phyloP scores from a whole-genome alignment of 2,797 vertebrate genomes.

The Acanthornis magna region DNA sequence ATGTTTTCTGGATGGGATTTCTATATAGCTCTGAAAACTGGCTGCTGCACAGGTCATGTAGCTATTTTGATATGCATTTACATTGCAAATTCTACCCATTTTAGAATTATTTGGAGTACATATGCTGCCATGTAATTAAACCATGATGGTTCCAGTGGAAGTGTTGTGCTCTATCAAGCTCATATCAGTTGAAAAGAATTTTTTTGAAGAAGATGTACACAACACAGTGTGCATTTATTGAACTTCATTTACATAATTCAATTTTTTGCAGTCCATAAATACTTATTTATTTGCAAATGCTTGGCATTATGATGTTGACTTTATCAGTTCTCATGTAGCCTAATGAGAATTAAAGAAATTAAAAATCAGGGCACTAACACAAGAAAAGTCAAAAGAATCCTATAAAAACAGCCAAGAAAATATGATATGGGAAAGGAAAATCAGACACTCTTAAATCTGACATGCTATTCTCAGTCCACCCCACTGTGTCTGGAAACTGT shows the following conservation, averaged over 20 bases:
- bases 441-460: background rate
- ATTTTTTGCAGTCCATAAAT: background rate
- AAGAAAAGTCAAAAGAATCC: background rate
- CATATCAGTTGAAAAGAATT: background rate
- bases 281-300: slow-evolving; percentile 7
- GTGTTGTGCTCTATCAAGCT: background rate
- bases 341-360: background rate
- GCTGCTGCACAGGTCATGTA: background rate
- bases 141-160: background rate
- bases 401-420: background rate
- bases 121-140: background rate
- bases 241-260: background rate
- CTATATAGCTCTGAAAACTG: background rate
- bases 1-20: background rate
- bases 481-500: background rate
- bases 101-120: background rate
- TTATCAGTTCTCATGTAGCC: background rate
- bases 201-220: background rate
- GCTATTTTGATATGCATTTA: slow-evolving; percentile 6
- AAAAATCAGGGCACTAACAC: background rate
- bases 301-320: background rate
- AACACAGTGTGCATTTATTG: background rate
- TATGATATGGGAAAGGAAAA: background rate
- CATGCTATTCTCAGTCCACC: background rate
- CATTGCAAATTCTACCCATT: background rate